phyloP scores from a whole-genome alignment of 92 coral and sea anemone species.

The Palythoa caribaeorum region DNA sequence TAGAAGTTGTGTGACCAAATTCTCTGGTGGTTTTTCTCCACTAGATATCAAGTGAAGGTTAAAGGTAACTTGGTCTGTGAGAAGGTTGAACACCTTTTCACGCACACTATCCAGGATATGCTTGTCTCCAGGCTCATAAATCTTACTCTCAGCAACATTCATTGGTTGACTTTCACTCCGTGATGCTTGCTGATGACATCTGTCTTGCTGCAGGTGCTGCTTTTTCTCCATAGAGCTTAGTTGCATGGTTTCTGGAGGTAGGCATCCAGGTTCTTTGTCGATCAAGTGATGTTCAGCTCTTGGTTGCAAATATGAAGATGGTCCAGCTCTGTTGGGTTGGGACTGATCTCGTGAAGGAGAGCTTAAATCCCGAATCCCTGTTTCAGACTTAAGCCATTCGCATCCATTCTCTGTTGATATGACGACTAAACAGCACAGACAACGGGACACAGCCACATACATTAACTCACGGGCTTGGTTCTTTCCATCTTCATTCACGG shows the following conservation, averaged over 20 bases:
- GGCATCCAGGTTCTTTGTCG: conserved; percentile 18
- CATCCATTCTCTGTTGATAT: conserved; percentile 52
- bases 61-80: conserved; percentile 21
- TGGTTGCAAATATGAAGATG: background rate
- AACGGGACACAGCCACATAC: conserved; percentile 66
- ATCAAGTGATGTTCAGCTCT: conserved; percentile 10
- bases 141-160: conserved; percentile 29
- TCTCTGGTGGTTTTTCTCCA: background rate
- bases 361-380: background rate
- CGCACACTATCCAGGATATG: conserved; percentile 27
- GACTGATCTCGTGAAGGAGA: background rate
- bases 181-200: background rate
- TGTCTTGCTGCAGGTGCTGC: background rate
- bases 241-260: background rate
- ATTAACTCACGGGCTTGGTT: conserved; percentile 44
- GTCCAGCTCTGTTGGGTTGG: background rate
- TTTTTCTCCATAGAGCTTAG: background rate
- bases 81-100: background rate
- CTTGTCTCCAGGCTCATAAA: conserved; percentile 65
- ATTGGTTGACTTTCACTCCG: conserved; percentile 31
- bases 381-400: background rate
- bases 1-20: background rate
- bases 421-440: conserved; percentile 57
- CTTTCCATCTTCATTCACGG: background rate
- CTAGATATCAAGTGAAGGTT: conserved; percentile 24